Evolutionary conservation across 2,113 vertebrate genomes (phyloP).

Genomic region (Rhizomys pruinosus): DNA sequence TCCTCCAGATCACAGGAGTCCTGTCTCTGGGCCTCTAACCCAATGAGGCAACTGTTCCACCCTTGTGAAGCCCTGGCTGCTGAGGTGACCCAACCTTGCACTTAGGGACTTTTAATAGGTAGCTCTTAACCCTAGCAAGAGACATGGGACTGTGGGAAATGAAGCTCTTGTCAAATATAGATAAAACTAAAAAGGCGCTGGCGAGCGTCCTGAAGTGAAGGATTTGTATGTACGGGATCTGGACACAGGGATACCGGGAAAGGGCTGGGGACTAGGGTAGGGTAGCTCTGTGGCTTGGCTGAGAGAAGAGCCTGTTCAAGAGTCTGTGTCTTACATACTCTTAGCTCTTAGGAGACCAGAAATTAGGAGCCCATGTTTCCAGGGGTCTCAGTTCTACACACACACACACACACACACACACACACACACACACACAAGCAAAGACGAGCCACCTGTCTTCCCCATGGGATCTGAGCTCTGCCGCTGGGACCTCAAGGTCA

Average conservation of each 20-base stretch:
- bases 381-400: not conserved
- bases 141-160: not conserved
- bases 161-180: not conserved
- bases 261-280: not conserved
- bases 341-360: not conserved
- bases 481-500: not conserved
- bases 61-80: not conserved
- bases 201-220: not conserved
- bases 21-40: not conserved
- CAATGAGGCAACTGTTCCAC: not conserved
- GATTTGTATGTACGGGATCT: too few relatives aligned
- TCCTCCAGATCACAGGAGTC: not conserved
- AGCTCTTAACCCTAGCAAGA: not conserved
- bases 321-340: not conserved
- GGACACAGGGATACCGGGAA: not conserved
- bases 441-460: not conserved
- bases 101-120: not conserved
- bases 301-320: not conserved
- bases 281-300: rapidly evolving
- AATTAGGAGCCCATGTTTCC: not conserved
- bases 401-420: too few relatives aligned
- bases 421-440: not conserved
- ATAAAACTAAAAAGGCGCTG: not conserved
- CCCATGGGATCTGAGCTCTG: not conserved
- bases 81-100: not conserved